Conservation (phyloP, 2,888 invertebrate genomes). For the Odontocolon sp. region DNA sequence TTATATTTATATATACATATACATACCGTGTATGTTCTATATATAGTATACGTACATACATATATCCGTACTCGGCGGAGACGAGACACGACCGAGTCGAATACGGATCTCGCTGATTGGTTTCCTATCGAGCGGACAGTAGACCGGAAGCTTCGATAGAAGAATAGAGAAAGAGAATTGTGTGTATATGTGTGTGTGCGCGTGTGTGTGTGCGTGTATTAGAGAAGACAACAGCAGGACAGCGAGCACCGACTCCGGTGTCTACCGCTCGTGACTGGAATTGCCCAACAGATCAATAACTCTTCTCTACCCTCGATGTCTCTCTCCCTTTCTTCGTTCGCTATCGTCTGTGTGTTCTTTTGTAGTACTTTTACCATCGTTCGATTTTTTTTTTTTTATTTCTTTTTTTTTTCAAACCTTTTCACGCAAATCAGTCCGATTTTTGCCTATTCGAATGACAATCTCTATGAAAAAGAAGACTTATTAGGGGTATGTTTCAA, state of each 20-base stretch:
- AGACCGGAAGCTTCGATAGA: constrained; percentile 55
- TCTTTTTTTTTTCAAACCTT: background rate
- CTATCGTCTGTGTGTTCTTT: background rate
- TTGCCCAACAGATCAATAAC: constrained; percentile 51
- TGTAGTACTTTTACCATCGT: constrained; percentile 3
- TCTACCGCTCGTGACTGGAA: constrained; percentile 48
- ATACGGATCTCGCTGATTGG: constrained; percentile 37
- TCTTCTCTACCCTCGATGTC: constrained; percentile 17
- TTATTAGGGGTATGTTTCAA: no score
- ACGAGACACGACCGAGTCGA: constrained; percentile 31
- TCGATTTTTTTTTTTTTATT: background rate
- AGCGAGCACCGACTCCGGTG: constrained; percentile 39
- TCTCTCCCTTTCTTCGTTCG: constrained; percentile 20
- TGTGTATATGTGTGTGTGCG: constrained; percentile 23
- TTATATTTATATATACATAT: constrained; percentile 6
- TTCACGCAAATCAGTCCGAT: no score
- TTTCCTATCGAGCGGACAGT: constrained; percentile 46
- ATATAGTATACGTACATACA: constrained; percentile 25
- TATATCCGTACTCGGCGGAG: constrained; percentile 32
- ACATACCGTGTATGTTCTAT: constrained; percentile 21
- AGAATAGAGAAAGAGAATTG: constrained; percentile 26
- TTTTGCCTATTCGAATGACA: no score
- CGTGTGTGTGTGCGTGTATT: constrained; percentile 7
- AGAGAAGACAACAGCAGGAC: constrained; percentile 30
- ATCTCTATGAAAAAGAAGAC: no score